These are phyloP conservation scores for Anthophora plumipes DNA, from an alignment of 2,888 invertebrate species.

Conservation along the genomic window DNA sequence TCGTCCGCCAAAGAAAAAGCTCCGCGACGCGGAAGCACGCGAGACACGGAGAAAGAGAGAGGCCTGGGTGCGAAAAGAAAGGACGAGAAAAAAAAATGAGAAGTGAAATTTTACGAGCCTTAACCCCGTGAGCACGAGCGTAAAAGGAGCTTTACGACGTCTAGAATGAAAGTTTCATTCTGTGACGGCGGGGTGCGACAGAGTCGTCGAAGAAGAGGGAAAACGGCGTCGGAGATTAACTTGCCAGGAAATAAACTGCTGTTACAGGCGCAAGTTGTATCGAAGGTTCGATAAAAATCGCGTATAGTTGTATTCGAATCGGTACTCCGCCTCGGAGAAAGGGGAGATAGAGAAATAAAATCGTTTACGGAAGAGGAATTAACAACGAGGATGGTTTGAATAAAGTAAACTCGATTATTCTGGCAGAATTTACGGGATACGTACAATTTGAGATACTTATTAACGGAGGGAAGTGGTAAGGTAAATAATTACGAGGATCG, in stretches of 20 bases:
- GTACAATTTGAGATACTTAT: background rate
- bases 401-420: too few species aligned
- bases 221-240: constrained; percentile 50
- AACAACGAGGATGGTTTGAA: background rate
- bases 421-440: background rate
- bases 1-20: constrained; percentile 7
- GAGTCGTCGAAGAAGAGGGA: constrained; percentile 25
- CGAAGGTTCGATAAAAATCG: constrained; percentile 42
- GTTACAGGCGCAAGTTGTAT: constrained; percentile 25
- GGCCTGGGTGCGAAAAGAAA: background rate
- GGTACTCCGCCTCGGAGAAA: background rate
- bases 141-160: constrained; percentile 77
- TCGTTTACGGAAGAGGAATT: background rate
- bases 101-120: constrained; percentile 67
- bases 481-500: too few species aligned
- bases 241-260: constrained; percentile 50
- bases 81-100: constrained; percentile 32
- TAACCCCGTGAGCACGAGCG: constrained; percentile 38
- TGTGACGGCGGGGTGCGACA: constrained; percentile 40
- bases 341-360: constrained; percentile 1
- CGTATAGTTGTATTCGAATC: background rate
- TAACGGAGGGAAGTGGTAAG: background rate
- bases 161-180: constrained; percentile 75
- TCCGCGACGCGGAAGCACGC: constrained; percentile 35
- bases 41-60: background rate